Percentiles rank a stretch among this genome's conserved stretches.
phyloP scores from a whole-genome alignment of 2,797 vertebrate species.

The Alauda arvensis region DNA sequence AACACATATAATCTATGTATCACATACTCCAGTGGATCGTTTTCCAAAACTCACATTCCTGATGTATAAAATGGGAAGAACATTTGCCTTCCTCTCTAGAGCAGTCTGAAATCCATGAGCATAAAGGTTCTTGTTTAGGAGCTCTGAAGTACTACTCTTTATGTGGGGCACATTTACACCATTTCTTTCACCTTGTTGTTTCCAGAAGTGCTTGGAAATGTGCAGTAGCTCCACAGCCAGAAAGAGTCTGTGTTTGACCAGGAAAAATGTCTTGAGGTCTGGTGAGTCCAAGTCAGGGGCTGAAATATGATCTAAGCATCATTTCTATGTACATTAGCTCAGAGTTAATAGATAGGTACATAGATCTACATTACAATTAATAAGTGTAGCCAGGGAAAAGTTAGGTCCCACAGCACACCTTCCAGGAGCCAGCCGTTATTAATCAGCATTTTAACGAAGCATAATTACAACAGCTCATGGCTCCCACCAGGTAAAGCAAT shows the following conservation, averaged over 20 bases:
- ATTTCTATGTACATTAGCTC: conserved; percentile 46
- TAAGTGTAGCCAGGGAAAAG: conserved; percentile 49
- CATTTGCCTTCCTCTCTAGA: neutral
- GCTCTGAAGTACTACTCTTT: neutral
- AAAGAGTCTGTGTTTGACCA: neutral
- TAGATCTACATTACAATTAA: conserved; percentile 60
- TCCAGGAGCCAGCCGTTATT: conserved; percentile 62
- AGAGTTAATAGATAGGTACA: conserved; percentile 61
- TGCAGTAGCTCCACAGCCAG: neutral
- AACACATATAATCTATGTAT: neutral
- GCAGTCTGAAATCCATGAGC: neutral
- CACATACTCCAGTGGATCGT: rapidly evolving
- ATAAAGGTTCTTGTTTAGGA: neutral
- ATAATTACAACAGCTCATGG: conserved; percentile 73
- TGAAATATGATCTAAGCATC: conserved; percentile 31
- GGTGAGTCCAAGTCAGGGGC: neutral
- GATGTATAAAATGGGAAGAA: neutral
- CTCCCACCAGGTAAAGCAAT: conserved; percentile 70
- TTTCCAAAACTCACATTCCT: neutral
- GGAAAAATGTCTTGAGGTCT: neutral
- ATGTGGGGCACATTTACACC: neutral
- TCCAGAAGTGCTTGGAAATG: neutral
- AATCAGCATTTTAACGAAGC: conserved; percentile 75
- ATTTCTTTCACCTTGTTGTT: neutral
- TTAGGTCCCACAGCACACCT: conserved; percentile 49